Evolutionary conservation across 1,140 invertebrate species (phyloP).

Genomic region (Hirudo medicinalis): DNA sequence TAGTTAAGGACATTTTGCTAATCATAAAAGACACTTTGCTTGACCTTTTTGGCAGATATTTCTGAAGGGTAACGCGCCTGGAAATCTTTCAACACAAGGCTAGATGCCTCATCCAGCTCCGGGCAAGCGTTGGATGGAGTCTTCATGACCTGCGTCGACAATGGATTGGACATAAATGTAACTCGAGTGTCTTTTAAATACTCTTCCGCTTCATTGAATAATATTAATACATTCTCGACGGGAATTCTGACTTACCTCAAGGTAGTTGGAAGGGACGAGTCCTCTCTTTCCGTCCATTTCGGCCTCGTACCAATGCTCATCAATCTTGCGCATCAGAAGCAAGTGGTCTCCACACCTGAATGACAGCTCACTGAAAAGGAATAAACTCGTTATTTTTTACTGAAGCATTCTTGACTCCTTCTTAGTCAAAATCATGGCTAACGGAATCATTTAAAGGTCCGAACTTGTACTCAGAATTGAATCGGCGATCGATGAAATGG

Average conservation of each 20-base stretch:
- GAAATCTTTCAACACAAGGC: not conserved
- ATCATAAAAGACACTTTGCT: not conserved
- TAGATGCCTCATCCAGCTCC: not conserved
- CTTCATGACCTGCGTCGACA: not conserved
- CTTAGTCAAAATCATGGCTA: not conserved
- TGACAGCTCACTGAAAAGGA: not conserved
- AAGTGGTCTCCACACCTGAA: not conserved
- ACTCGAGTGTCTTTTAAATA: no score
- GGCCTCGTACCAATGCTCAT: not conserved
- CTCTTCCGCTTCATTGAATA: not conserved
- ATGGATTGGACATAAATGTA: not conserved
- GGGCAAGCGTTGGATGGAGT: not conserved
- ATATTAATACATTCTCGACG: not conserved
- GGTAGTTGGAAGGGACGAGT: not conserved
- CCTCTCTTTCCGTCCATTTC: not conserved
- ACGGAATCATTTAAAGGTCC: no score
- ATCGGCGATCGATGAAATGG: no score
- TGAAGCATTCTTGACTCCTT: not conserved
- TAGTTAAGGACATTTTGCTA: no score
- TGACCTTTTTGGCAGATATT: slow-evolving; percentile 2
- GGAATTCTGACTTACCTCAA: not conserved
- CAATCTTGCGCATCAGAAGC: not conserved
- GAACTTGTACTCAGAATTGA: no score
- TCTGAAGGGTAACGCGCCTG: not conserved
- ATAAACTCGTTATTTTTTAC: not conserved